phyloP scores from a whole-genome alignment of 2,113 vertebrate genomes.

The Bubo bubo region DNA sequence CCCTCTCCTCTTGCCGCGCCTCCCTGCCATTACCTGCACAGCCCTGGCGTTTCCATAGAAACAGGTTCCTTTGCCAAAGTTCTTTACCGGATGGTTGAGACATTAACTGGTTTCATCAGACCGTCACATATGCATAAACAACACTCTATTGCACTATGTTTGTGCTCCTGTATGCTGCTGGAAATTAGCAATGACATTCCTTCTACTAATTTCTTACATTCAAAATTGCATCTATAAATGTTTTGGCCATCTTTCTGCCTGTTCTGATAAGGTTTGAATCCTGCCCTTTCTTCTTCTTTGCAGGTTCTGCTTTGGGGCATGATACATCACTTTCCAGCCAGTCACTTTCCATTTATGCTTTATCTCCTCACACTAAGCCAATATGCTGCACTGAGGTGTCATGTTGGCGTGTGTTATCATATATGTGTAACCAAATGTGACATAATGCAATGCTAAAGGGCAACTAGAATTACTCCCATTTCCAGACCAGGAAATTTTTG shows the following conservation, averaged over 20 bases:
- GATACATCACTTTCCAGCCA: background rate
- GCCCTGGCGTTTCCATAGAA: no score
- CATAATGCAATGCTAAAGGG: background rate
- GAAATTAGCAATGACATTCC: background rate
- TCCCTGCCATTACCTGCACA: no score
- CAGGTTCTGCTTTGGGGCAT: background rate
- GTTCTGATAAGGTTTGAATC: background rate
- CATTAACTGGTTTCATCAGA: no score
- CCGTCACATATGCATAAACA: background rate
- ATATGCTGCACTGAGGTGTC: background rate
- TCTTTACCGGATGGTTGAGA: no score
- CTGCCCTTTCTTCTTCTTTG: background rate
- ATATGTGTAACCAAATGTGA: background rate
- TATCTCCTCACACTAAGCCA: background rate
- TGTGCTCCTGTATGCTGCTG: background rate
- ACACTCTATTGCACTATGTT: background rate
- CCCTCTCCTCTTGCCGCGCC: no score
- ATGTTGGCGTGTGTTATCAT: background rate
- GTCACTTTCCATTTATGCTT: conserved; percentile 24
- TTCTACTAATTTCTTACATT: background rate
- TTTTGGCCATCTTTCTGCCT: background rate
- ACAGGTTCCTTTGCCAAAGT: no score
- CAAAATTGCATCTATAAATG: background rate
- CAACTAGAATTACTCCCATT: conserved; percentile 22
- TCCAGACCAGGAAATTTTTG: conserved; percentile 46